Conservation (phyloP, 2,888 invertebrate genomes). For the Acanthopleura granulata region DNA sequence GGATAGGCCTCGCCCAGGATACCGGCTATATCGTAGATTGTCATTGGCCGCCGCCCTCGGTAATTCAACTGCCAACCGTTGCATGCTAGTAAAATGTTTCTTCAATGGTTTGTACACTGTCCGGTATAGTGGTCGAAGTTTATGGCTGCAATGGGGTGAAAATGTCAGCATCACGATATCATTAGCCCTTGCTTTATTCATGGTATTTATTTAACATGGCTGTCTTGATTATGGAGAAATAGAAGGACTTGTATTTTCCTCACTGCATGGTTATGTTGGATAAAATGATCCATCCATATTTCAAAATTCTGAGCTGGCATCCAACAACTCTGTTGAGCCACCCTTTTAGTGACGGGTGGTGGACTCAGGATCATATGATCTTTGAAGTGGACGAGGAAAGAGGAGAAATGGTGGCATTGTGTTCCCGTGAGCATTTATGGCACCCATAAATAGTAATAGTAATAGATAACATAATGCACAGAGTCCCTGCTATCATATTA, state of each 20-base stretch:
- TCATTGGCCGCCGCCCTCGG: constrained; percentile 1
- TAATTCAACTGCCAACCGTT: not conserved
- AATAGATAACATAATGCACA: too few species aligned
- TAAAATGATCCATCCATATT: not conserved
- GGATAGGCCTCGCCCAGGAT: constrained; percentile 4
- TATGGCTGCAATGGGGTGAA: constrained; percentile 4
- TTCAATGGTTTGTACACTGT: constrained; percentile 5
- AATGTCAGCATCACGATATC: not conserved
- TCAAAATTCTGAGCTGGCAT: not conserved
- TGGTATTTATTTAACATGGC: too few species aligned
- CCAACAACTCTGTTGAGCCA: not conserved
- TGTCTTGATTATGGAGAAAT: too few species aligned
- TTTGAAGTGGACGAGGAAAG: constrained; percentile 18
- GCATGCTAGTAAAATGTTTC: not conserved
- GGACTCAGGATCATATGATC: constrained; percentile 1
- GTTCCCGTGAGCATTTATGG: constrained; percentile 13
- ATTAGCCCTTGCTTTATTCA: constrained; percentile 5
- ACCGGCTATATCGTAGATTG: constrained; percentile 15
- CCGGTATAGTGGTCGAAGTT: constrained; percentile 6
- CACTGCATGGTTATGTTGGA: not conserved
- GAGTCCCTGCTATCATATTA: not conserved
- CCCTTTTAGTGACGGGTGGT: not conserved
- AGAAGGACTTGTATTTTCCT: not conserved
- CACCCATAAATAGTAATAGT: not conserved
- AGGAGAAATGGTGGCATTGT: constrained; percentile 11